Base-by-base conservation (phyloP, 2,888 invertebrate species). In the Lithosia quadra region DNA sequence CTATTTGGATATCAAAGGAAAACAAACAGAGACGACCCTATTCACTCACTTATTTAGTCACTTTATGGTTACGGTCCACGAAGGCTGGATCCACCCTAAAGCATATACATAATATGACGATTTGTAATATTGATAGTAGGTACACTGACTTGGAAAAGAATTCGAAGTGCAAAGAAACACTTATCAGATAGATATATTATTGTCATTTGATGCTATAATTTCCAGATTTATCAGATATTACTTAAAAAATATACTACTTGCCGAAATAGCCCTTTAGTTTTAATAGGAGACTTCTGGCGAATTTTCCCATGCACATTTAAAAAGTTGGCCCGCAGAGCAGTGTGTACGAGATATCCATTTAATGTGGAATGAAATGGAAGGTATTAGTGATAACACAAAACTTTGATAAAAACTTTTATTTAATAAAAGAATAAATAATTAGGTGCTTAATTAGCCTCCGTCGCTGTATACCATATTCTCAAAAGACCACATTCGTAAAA, bases 341-440 rank as follows among this genome's bases (percentile, higher is more conserved):
- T n/a, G n/a, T n/a, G n/a, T n/a, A n/a, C n/a, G n/a, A n/a, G 18
- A 43, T 18, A 7, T 28, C 28, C 28, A 49, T 49, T 49, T 18
- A n/a, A 36, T 36, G 36, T 36, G 13, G 36, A 36, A n/a, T n/a
- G 9, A 49, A 49, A 8, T 9, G n/a, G 49, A 49, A 49, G 0
- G 43, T 49, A 49, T 49, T n/a, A 49, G 1, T 49, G n/a, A 49
- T n/a, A 49, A 49, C 49, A 49, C 49, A 11, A 21, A 59, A 43
- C 33, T 28, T 33, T 70, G 59, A 65, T 67, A 71, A 67, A 80
- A 80, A 77, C 69, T 84, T 71, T 84, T 82, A 82, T 81, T 82
- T 83, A 78, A 84, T 85, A 82, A 84, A 80, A 76, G 86, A 87
- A 88, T 88, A 89, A 84, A 86, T 86, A 88, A 82, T 85, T 85